phyloP scores from a whole-genome alignment of 2,797 vertebrate genomes.

The Loris lydekkerianus region DNA sequence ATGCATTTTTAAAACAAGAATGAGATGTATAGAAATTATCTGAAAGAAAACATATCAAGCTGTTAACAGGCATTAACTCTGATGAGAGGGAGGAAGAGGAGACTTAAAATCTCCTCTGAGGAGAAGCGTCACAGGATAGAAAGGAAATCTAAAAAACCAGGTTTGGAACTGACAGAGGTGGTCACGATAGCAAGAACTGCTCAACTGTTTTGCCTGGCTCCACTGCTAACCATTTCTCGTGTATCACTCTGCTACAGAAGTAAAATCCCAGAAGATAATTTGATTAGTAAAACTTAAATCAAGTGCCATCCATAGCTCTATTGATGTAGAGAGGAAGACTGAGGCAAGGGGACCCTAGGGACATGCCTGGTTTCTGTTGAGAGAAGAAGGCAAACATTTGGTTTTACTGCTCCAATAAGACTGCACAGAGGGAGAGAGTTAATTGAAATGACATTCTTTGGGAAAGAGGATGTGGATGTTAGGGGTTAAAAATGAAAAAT shows the following conservation, averaged over 20 bases:
- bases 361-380: background rate
- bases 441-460: background rate
- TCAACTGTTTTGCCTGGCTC: background rate
- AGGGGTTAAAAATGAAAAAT: background rate
- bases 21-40: conserved; percentile 1
- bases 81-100: background rate
- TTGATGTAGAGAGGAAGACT: background rate
- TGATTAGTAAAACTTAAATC: background rate
- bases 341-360: background rate
- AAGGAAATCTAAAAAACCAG: background rate
- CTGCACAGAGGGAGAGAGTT: background rate
- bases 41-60: conserved; percentile 11
- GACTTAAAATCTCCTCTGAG: background rate
- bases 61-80: background rate
- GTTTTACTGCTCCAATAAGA: background rate
- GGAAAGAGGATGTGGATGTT: background rate
- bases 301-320: background rate
- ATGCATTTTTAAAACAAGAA: background rate
- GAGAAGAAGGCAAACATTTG: background rate
- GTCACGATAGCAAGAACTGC: background rate
- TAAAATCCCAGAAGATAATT: background rate
- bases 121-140: background rate
- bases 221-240: background rate
- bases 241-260: background rate
- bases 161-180: background rate